Base-by-base conservation (phyloP, 2,113 vertebrate species). In the Porphyrio hochstetteri region DNA sequence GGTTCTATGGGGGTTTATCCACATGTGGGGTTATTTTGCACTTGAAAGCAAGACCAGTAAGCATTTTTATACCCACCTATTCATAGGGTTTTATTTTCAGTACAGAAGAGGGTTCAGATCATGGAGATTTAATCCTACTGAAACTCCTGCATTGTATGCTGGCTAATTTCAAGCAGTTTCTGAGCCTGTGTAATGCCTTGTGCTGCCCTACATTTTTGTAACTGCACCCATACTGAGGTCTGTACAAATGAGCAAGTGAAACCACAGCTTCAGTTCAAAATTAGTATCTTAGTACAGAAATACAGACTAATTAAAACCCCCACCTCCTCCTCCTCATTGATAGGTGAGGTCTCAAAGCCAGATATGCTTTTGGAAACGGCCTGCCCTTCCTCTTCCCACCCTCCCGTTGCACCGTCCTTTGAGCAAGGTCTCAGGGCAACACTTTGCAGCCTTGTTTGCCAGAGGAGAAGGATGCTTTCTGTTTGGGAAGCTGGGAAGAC, bases 401-500 rank as follows among this genome's bases (percentile, higher is more conserved):
- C 64, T 91, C 48, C 23, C 55, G 57, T 88, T 89, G 38, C 93
- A 93, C 38, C 35, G 72, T 1, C 78, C 38, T 88, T 79, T 31
- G 12, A 85, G 48, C 64, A 61, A 82, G 44, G 64, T 81, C 79
- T 85, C 76, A 57, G 59, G 64, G 91, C 44, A 93, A 90, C 46
- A 97, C 72, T 97, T 96, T 88, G 83, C 85, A 94, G 91, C 69
- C 74, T 86, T 95, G 90, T 96, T 91, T 91, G 92, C 81, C 6
- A 6, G 38, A 89, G 69, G 92, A 96, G 83, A 97, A 97, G 93
- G 96, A 95, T 95, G 87, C 79, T 93, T 95, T 96, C 94, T 97
- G 93, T 96, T 81, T 94, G 89, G 76, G 81, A 86, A 96, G 94
- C 46, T 0, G 10, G 65, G 84, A 88, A 88, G 63, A 64, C 93